These are phyloP conservation scores for Oreochromis tanganicae DNA, from an alignment of 2,113 vertebrate genomes.

Conservation along the genomic window DNA sequence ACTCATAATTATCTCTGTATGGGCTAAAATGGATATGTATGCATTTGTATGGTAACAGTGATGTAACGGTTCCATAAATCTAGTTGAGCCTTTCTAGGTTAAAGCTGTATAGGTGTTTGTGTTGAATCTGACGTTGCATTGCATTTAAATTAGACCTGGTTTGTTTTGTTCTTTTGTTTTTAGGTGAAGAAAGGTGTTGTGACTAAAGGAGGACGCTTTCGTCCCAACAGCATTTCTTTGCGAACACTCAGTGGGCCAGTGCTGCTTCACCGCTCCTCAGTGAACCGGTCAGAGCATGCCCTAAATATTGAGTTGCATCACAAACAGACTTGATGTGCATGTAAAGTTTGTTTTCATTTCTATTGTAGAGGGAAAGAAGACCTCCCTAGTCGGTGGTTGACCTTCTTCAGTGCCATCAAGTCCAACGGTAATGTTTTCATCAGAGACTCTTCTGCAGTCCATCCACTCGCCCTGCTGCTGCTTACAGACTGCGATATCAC, in stretches of 20 bases:
- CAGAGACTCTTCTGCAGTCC: constrained; percentile 87
- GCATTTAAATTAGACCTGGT: neutral
- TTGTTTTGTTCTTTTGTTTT: neutral
- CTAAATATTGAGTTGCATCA: neutral
- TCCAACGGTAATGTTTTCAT: constrained; percentile 86
- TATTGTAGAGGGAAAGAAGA: constrained; percentile 73
- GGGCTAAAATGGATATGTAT: neutral
- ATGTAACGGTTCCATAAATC: neutral
- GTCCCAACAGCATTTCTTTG: constrained; percentile 78
- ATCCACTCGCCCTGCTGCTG: constrained; percentile 87
- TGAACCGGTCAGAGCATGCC: constrained; percentile 80
- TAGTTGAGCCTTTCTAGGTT: neutral
- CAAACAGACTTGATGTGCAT: accelerated
- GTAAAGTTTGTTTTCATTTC: neutral
- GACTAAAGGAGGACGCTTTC: constrained; percentile 86
- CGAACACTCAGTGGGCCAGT: constrained; percentile 83
- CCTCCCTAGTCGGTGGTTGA: constrained; percentile 89
- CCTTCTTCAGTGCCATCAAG: constrained; percentile 89
- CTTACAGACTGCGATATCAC: constrained; percentile 84
- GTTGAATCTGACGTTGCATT: neutral
- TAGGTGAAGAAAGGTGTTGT: constrained; percentile 89
- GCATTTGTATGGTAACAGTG: neutral
- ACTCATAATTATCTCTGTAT: neutral
- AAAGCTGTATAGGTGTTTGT: neutral
- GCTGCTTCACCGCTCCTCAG: constrained; percentile 88